phyloP scores from a whole-genome alignment of 2,797 vertebrate genomes.

The Enteromius treurensis region DNA sequence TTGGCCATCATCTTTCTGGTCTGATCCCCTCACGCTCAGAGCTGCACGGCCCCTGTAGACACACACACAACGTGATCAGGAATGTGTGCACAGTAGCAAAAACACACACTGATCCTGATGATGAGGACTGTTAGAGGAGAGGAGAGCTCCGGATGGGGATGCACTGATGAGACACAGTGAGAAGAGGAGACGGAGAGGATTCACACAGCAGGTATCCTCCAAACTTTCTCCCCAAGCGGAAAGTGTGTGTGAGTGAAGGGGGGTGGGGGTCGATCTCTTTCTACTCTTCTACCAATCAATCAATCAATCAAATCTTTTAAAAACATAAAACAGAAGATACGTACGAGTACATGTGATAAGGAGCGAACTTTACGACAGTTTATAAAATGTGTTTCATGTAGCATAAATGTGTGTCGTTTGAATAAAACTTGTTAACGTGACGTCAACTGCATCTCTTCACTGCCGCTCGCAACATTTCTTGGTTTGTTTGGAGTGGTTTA shows the following conservation, averaged over 20 bases:
- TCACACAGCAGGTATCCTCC: not conserved
- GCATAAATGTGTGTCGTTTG: not conserved
- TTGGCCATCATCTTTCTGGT: slow-evolving; percentile 60
- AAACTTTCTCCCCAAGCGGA: not conserved
- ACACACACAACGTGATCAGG: slow-evolving; percentile 9
- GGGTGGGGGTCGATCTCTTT: too few relatives aligned
- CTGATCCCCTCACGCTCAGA: slow-evolving; percentile 19
- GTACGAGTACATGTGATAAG: not conserved
- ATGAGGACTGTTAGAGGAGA: not conserved
- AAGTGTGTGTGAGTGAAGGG: not conserved
- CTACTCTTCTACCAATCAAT: not conserved
- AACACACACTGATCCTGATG: not conserved
- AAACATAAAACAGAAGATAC: not conserved
- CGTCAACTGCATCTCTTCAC: not conserved
- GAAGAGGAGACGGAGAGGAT: not conserved
- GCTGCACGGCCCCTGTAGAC: slow-evolving; percentile 40
- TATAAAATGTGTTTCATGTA: not conserved
- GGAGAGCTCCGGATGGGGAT: not conserved
- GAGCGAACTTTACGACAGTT: not conserved
- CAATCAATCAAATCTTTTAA: not conserved
- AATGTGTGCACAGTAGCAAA: not conserved
- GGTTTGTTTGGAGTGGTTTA: too few relatives aligned
- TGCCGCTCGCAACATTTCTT: not conserved
- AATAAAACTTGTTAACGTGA: not conserved
- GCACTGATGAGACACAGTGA: not conserved